Percentiles rank a stretch among this genome's conserved stretches.
Conservation (phyloP, 2,797 vertebrate species). For the Hoplostethus mediterraneus region DNA sequence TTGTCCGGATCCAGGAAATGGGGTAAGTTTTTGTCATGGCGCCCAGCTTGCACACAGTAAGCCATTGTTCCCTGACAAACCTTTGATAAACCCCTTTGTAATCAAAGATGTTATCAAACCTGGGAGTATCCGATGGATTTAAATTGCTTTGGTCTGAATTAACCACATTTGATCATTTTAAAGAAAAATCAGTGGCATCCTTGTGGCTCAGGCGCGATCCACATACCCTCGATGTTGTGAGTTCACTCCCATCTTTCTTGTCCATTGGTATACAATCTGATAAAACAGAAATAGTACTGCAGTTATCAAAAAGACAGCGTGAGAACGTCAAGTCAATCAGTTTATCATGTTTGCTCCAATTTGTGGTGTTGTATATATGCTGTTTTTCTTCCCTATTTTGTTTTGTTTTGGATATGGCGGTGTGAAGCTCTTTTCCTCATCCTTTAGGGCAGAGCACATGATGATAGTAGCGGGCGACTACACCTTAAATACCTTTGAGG, state of each 20-base stretch:
- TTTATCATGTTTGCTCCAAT: background rate
- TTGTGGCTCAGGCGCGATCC: background rate
- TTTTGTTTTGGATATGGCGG: background rate
- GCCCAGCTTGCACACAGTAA: constrained; percentile 50
- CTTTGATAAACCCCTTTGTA: background rate
- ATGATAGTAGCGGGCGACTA: constrained; percentile 85
- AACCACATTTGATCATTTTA: background rate
- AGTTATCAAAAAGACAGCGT: background rate
- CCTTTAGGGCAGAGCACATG: constrained; percentile 80
- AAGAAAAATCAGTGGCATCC: constrained; percentile 5
- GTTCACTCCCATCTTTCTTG: background rate
- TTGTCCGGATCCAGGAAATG: constrained; percentile 56
- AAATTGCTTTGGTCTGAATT: background rate
- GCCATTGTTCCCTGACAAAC: constrained; percentile 53
- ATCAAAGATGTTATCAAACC: background rate
- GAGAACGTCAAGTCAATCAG: background rate
- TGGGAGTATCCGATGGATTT: background rate
- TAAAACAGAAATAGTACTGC: background rate
- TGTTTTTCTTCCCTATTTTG: too few relatives aligned
- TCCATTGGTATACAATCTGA: background rate
- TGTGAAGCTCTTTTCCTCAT: constrained; percentile 15
- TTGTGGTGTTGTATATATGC: background rate
- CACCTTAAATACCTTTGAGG: constrained; percentile 79
- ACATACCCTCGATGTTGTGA: constrained; percentile 16
- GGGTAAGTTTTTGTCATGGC: constrained; percentile 48